phyloP scores from a whole-genome alignment of 2,888 invertebrate species.

The Hymenopus coronatus region DNA sequence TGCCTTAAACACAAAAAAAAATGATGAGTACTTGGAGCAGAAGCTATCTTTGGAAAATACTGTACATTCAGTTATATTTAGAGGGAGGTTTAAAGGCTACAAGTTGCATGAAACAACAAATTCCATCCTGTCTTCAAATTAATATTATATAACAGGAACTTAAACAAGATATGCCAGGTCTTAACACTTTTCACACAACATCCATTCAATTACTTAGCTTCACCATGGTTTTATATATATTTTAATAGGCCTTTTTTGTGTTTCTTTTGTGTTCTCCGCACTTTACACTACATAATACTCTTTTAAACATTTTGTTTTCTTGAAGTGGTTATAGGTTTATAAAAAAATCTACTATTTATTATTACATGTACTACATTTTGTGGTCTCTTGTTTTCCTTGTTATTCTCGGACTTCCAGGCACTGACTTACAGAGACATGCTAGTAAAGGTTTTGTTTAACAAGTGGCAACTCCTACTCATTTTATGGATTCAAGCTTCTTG shows the following conservation, averaged over 20 bases:
- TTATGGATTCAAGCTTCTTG: not conserved
- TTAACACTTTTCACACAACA: not conserved
- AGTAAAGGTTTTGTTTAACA: not conserved
- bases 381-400: not conserved
- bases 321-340: not conserved
- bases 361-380: not conserved
- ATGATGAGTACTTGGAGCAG: too few relatives aligned
- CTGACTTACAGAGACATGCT: conserved; percentile 1
- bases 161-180: conserved; percentile 1
- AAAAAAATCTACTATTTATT: not conserved
- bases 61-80: not conserved
- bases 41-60: not conserved
- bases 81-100: not conserved
- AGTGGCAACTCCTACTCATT: not conserved
- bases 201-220: not conserved
- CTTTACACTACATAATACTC: not conserved
- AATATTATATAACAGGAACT: not conserved
- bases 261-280: not conserved
- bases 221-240: not conserved
- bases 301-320: not conserved
- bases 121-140: not conserved
- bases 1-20: too few relatives aligned
- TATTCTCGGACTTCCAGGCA: conserved; percentile 10
- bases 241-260: conserved; percentile 3
- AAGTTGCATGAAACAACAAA: not conserved